Base-by-base conservation (phyloP, 1,140 invertebrate species). In the Heliconius hermathena region DNA sequence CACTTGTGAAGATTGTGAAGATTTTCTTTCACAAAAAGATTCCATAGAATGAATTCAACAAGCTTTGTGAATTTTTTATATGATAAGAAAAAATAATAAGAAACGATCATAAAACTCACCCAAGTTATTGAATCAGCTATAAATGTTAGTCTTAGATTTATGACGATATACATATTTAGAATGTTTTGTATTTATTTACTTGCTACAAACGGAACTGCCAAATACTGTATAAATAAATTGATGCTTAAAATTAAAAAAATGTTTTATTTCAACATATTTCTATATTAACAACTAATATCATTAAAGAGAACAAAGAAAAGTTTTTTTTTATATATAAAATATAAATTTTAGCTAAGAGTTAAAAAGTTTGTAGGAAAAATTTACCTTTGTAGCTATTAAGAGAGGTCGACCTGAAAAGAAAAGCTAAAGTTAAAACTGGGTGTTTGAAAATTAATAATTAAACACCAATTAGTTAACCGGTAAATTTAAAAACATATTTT, bases 191-290 rank as follows among this genome's bases (percentile, higher is more conserved):
- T 85, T 83, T 76, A 80, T 86, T 85, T 85, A 85, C 79, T 78
- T 84, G 85, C 91, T 88, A 87, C 83, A 76, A 84, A 87, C 80
- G 82, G 81, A 89, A 87, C 84, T 91, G 90, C 90, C 90, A 92
- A 93, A 92, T 87, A 80, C 87, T 91, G 84, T 88, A 89, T 84
- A 89, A 91, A 91, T 88, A 90, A 90, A 91, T 78, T 79, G 77
- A 87, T 87, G 89, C 88, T 91, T 91, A 81, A 36, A 36, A 86
- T 86, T 75, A 26, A 76, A 6, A 76, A 18, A 1, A 6, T 77
- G 73, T 86, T 86, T 85, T 80, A 85, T 80, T 87, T 79, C 20
- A 57, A 46, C 5, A 20, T 52, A 20, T 52, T 20, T 20, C 2
- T 9, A 22, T 22, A 22, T 22, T 22, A 57, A 46, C 3, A 22